Evolutionary conservation across 2,113 vertebrate species (phyloP), one percentile per base, ranked within the genome.

Genomic region (Siniperca knerii): DNA sequence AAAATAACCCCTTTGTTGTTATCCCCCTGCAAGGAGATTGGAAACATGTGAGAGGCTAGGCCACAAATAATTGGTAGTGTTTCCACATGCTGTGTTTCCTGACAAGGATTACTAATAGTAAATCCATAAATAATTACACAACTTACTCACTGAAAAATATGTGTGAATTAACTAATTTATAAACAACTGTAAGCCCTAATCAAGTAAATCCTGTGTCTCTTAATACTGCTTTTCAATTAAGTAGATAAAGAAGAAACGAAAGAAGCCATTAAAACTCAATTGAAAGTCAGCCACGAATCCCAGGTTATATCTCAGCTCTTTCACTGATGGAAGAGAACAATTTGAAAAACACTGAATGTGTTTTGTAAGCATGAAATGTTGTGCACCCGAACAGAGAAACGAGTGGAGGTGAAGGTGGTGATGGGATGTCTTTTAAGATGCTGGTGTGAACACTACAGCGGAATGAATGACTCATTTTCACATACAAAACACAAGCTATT

Each of bases 151-250:
- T 61, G 20, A 81, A 65, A 70, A 82, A 81, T 62, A 58, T 35
- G 21, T 52, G 20, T 84, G 48, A 83, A 83, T 70, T 29, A 25
- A 55, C n/a, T 60, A 50, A 67, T 75, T 66, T 58, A 12, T 33
- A 23, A 75, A 60, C 6, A 60, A 58, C 21, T 60, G 16, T 52
- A 46, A 77, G 37, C 6, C 35, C 42, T 40, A 15, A 86, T 74
- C 61, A 57, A 77, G 46, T 77, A 44, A 74, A 54, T 35, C 20
- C 29, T 46, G 33, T 33, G 12, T 75, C 69, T 72, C 60, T 77
- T 35, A 44, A 76, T 79, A 10, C 25, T 21, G 52, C 21, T 82
- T 84, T 88, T 79, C 44, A 84, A 82, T 84, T 79, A 79, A 29
- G 23, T 11, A 77, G 62, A 87, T 76, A 70, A 70, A 71, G n/a